A percentile compares a stretch with the other conserved stretches of the same genome.
Evolutionary conservation across 2,888 invertebrate species (phyloP).

Genomic region (Tipula unca): DNA sequence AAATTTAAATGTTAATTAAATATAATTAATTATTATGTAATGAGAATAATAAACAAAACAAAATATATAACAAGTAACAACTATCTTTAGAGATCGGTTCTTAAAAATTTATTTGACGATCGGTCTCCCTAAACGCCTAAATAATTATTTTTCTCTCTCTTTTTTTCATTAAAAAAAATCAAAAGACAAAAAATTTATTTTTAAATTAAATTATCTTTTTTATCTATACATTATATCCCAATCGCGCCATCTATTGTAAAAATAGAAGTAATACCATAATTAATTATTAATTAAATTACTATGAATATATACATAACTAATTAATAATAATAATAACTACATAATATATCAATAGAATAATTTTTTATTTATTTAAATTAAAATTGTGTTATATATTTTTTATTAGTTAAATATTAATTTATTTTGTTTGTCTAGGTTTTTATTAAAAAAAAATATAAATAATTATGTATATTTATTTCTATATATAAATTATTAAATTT

Average conservation of each 20-base stretch:
- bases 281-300: not conserved
- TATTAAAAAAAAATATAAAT: not conserved
- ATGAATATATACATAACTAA: not conserved
- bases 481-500: not conserved
- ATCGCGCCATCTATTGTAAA: not conserved
- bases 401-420: slow-evolving; percentile 1
- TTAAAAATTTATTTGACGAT: not conserved
- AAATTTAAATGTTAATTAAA: not conserved
- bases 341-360: not conserved
- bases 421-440: not conserved
- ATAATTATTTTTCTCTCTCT: not conserved
- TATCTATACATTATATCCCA: not conserved
- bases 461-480: not conserved
- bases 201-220: not conserved
- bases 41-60: not conserved
- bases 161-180: not conserved
- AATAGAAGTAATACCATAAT: not conserved
- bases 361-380: not conserved
- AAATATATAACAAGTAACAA: not conserved
- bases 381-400: not conserved
- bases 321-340: not conserved
- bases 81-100: not conserved
- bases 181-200: not conserved
- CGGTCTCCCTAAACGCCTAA: not conserved
- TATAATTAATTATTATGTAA: not conserved